Percentiles rank a stretch among this genome's conserved stretches.
phyloP scores from a whole-genome alignment of 2,113 vertebrate genomes.

The Procavia capensis region DNA sequence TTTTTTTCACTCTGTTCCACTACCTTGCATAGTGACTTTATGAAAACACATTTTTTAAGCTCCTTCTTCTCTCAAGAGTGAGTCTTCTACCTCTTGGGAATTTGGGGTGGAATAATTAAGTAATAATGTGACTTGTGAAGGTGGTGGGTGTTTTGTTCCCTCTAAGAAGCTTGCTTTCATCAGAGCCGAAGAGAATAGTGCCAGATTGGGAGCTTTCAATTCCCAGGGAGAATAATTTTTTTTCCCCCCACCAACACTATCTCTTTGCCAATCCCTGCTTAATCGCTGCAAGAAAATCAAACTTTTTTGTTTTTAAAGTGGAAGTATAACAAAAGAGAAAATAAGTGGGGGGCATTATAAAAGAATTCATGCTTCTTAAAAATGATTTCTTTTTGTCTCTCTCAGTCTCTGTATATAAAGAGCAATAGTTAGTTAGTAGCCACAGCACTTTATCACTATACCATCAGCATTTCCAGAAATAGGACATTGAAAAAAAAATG shows the following conservation, averaged over 20 bases:
- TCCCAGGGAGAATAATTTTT: constrained; percentile 10
- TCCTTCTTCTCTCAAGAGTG: neutral
- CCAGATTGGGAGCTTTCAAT: constrained; percentile 44
- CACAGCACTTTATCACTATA: too few species aligned
- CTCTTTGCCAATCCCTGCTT: neutral
- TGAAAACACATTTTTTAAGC: neutral
- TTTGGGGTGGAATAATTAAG: constrained; percentile 68
- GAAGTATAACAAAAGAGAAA: constrained; percentile 34
- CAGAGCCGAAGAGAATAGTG: neutral
- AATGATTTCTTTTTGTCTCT: neutral
- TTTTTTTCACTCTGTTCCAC: neutral
- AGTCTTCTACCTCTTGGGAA: constrained; percentile 35
- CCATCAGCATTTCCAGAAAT: neutral
- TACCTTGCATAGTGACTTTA: neutral
- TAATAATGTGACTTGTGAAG: constrained; percentile 48
- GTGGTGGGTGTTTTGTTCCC: constrained; percentile 48
- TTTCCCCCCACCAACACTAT: neutral
- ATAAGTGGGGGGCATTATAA: neutral
- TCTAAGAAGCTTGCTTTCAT: neutral
- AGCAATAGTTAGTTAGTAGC: neutral
- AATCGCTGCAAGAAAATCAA: neutral
- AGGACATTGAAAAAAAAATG: neutral
- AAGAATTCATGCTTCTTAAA: neutral
- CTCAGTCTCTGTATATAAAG: neutral
- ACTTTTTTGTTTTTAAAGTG: neutral